A percentile compares a stretch with the other conserved stretches of the same genome.
These are phyloP conservation scores for Danaus chrysippus DNA, from an alignment of 2,888 invertebrate species.

Conservation along the genomic window DNA sequence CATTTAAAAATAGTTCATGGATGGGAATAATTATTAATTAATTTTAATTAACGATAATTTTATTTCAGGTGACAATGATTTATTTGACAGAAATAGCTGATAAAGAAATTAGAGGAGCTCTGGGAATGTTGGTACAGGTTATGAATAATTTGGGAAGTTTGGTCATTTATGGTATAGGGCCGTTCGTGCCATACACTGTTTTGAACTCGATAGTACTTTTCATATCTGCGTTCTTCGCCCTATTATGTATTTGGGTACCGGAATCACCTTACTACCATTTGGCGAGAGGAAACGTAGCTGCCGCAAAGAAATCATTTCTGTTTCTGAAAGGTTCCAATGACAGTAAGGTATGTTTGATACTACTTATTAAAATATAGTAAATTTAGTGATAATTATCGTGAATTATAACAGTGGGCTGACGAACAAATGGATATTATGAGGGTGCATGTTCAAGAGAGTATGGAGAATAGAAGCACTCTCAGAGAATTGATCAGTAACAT, in stretches of 20 bases:
- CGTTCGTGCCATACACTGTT: conserved; percentile 67
- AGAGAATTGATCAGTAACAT: conserved; percentile 72
- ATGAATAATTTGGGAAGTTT: conserved; percentile 71
- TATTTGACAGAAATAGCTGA: conserved; percentile 76
- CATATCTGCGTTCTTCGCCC: conserved; percentile 69
- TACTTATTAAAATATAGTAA: neutral
- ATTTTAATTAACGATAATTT: no score
- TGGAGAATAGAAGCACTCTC: conserved; percentile 72
- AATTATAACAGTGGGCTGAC: conserved; percentile 56
- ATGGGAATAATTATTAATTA: no score
- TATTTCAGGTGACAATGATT: conserved; percentile 71
- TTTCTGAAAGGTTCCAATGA: conserved; percentile 64
- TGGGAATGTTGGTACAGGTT: conserved; percentile 72
- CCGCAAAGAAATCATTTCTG: conserved; percentile 66
- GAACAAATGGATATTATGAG: conserved; percentile 58
- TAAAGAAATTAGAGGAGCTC: conserved; percentile 68
- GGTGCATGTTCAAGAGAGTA: conserved; percentile 69
- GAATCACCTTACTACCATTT: conserved; percentile 81
- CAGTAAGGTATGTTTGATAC: conserved; percentile 50
- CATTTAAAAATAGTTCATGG: no score
- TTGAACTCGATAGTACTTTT: conserved; percentile 66
- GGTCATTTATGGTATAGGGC: conserved; percentile 65
- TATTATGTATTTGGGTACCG: conserved; percentile 77
- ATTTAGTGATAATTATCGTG: neutral
- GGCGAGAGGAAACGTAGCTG: conserved; percentile 68